Conservation (phyloP, 2,797 vertebrate species). For the Botia kubotai region DNA sequence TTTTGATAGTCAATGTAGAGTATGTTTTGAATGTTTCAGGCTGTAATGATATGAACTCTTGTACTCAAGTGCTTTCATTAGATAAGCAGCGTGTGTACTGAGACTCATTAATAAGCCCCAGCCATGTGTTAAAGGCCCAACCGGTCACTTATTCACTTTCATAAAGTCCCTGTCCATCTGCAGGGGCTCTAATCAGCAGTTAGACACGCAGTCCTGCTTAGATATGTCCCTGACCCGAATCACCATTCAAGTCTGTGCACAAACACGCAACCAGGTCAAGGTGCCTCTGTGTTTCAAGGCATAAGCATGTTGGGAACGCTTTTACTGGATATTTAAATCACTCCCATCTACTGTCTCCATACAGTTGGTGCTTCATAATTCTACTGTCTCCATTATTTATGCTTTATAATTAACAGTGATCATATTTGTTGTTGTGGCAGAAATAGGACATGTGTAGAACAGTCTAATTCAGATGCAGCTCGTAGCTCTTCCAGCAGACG, state of each 20-base stretch:
- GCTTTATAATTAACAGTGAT: constrained; percentile 99
- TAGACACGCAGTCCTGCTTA: constrained; percentile 60
- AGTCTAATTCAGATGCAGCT: constrained; percentile 98
- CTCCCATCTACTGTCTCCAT: constrained; percentile 86
- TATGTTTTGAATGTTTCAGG: constrained; percentile 44
- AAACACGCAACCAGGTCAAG: constrained; percentile 28
- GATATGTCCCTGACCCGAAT: constrained; percentile 54
- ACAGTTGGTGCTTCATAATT: constrained; percentile 70
- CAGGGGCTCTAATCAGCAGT: constrained; percentile 75
- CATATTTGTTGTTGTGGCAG: constrained; percentile 99
- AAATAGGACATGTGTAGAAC: constrained; percentile 99
- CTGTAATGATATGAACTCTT: constrained; percentile 76
- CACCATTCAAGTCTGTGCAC: constrained; percentile 20
- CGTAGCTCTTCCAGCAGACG: constrained; percentile 95
- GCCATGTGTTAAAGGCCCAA: constrained; percentile 93
- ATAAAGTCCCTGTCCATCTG: constrained; percentile 80
- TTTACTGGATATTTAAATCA: constrained; percentile 54
- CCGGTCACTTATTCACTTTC: constrained; percentile 84
- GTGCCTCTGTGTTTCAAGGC: neutral
- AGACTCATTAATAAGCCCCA: constrained; percentile 97
- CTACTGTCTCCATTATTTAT: constrained; percentile 82
- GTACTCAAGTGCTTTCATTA: constrained; percentile 98
- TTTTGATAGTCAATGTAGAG: constrained; percentile 22
- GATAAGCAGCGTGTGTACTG: constrained; percentile 89
- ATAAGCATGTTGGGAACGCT: constrained; percentile 11